These are phyloP conservation scores for Oryctes rhinoceros DNA, from an alignment of 1,140 invertebrate genomes.

Conservation along the genomic window DNA sequence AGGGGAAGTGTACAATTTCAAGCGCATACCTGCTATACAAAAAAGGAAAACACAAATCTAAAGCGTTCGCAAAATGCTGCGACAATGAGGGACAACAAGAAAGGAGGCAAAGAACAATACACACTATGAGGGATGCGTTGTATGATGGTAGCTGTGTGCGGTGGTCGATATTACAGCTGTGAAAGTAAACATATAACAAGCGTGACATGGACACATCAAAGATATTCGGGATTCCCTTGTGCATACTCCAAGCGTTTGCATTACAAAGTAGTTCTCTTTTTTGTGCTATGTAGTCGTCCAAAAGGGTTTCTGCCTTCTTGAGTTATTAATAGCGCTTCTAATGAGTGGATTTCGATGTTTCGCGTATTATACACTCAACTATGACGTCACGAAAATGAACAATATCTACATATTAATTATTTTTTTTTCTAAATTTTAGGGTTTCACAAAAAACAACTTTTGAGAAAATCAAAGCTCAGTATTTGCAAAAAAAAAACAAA, in stretches of 20 bases:
- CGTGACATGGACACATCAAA: slow-evolving; percentile 13
- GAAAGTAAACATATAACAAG: slow-evolving; percentile 7
- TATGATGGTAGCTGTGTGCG: background rate
- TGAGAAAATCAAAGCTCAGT: no score
- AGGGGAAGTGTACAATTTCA: no score
- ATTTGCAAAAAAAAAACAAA: no score
- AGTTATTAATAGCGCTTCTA: slow-evolving; percentile 5
- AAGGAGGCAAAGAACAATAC: background rate
- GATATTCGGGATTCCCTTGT: background rate
- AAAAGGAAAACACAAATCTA: background rate
- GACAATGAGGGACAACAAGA: background rate
- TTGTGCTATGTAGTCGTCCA: background rate
- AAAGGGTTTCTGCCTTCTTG: slow-evolving; percentile 24
- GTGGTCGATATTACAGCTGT: background rate
- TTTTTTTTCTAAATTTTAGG: no score
- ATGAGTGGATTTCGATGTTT: background rate
- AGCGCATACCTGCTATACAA: background rate
- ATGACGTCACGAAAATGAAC: background rate
- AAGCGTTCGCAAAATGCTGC: background rate
- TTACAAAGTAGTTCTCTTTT: slow-evolving; percentile 10
- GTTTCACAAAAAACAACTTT: no score
- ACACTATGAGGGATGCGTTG: background rate
- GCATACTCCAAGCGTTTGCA: background rate
- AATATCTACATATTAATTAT: no score
- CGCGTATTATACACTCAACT: background rate